Conservation (phyloP, 1,140 invertebrate species). For the Whitmania pigra region DNA sequence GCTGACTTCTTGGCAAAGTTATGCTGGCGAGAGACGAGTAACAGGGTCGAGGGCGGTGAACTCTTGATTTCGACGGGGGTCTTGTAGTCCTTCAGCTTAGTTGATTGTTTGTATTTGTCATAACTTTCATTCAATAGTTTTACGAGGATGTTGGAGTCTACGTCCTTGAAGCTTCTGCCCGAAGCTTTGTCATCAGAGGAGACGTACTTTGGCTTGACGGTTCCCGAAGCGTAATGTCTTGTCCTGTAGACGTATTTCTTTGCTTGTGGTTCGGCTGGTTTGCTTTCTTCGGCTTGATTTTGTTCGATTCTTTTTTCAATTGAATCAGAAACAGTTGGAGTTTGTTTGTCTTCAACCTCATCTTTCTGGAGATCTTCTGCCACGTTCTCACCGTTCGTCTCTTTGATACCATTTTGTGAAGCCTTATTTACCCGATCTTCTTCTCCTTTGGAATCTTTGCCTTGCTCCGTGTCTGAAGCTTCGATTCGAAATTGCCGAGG, state of each 20-base stretch:
- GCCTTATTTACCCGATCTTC: background rate
- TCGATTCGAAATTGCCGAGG: background rate
- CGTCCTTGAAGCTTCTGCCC: background rate
- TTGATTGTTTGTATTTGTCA: background rate
- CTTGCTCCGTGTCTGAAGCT: background rate
- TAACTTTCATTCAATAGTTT: constrained; percentile 7
- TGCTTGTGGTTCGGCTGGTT: background rate
- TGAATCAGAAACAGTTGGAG: background rate
- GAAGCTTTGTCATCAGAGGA: background rate
- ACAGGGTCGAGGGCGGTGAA: background rate
- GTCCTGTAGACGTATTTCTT: background rate
- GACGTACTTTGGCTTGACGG: background rate
- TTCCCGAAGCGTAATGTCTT: background rate
- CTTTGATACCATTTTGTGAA: background rate
- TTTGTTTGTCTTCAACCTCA: background rate
- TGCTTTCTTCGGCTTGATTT: background rate
- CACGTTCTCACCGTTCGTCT: background rate
- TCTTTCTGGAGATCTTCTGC: background rate
- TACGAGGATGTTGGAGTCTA: background rate
- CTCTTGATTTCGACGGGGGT: background rate
- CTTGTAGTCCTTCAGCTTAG: background rate
- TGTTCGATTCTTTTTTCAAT: background rate
- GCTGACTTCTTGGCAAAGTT: background rate
- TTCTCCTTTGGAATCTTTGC: background rate
- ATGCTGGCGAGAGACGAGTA: background rate